These are phyloP conservation scores for Melitaea athalia DNA, from an alignment of 2,888 invertebrate species.

Conservation along the genomic window DNA sequence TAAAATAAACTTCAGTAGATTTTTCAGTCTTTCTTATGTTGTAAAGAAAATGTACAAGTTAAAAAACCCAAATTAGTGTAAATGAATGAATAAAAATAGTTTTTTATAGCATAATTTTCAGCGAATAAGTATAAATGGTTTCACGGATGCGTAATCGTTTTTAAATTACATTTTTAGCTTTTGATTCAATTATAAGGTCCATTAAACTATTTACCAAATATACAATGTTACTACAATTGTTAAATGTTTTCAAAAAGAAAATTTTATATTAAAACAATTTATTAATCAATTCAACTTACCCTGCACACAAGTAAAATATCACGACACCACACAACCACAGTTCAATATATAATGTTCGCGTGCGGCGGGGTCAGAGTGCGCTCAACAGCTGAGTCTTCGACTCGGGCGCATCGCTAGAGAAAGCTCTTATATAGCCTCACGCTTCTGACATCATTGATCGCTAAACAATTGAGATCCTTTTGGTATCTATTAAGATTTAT, in stretches of 20 bases:
- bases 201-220: not conserved
- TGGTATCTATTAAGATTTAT: conserved; percentile 29
- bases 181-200: not conserved
- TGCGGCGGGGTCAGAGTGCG: conserved; percentile 73
- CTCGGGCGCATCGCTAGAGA: conserved; percentile 70
- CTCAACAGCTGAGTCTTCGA: conserved; percentile 62
- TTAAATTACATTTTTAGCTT: not conserved
- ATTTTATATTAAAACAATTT: too few species aligned
- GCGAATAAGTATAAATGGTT: not conserved
- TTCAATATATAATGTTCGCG: conserved; percentile 45
- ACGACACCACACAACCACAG: conserved; percentile 70
- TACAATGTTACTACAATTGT: too few species aligned
- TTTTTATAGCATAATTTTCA: too few species aligned
- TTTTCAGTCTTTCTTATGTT: not conserved
- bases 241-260: too few species aligned
- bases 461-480: conserved; percentile 57
- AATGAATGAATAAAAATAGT: too few species aligned
- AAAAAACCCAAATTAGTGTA: too few species aligned
- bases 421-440: conserved; percentile 79
- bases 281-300: conserved; percentile 64
- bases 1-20: not conserved
- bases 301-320: conserved; percentile 59
- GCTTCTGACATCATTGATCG: conserved; percentile 52
- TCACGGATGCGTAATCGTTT: too few species aligned
- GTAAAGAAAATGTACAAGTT: too few species aligned